Conservation (phyloP, 2,888 invertebrate species). For the Anarsia innoxiella region DNA sequence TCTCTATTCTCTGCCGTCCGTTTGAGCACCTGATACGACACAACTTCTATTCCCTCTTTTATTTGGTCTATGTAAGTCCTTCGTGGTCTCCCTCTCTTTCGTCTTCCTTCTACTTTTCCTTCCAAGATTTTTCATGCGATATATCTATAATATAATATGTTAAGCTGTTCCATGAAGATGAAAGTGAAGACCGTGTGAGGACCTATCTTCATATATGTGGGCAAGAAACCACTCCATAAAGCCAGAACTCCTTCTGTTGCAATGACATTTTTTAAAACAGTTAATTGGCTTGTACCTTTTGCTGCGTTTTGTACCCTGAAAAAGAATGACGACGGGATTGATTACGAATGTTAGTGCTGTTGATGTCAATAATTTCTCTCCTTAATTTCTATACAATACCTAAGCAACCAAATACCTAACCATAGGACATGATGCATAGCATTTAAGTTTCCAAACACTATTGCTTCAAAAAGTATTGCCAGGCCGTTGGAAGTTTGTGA, state of each 20-base stretch:
- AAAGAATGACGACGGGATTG: no score
- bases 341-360: no score
- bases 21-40: no score
- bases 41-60: no score
- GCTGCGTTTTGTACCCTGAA: slow-evolving; percentile 96
- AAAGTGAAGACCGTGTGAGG: background rate
- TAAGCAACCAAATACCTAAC: background rate
- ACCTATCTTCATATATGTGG: background rate
- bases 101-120: no score
- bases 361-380: no score
- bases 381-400: background rate
- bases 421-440: background rate
- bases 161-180: background rate
- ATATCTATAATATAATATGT: background rate
- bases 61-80: no score
- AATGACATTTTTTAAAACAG: slow-evolving; percentile 8
- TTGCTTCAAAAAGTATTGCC: background rate
- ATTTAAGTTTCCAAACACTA: background rate
- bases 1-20: no score
- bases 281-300: slow-evolving; percentile 79
- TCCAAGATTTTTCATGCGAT: no score
- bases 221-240: background rate
- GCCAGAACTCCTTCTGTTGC: background rate
- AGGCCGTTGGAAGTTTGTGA: background rate
- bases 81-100: no score